These are phyloP conservation scores for Spongilla lacustris DNA, from an alignment of 37 sponge, comb jelly and placozoan genomes.

Conservation along the genomic window DNA sequence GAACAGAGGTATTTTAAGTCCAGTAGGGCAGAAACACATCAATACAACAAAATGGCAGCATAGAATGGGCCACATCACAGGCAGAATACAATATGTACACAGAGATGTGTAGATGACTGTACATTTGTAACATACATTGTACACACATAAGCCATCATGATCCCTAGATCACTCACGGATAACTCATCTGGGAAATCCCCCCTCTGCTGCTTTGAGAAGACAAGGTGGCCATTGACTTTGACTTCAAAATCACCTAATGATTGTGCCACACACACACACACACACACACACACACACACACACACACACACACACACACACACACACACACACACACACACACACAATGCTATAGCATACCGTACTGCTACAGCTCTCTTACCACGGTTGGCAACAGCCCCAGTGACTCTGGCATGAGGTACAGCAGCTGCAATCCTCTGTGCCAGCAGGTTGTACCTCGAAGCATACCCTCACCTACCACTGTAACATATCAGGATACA, in stretches of 20 bases:
- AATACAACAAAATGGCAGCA: no score
- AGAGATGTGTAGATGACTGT: no score
- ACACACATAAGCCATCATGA: no score
- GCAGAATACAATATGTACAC: no score
- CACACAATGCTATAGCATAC: no score
- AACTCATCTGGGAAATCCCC: constrained; percentile 25
- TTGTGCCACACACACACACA: not conserved
- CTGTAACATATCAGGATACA: not conserved
- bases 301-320: not conserved
- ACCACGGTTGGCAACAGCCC: not conserved
- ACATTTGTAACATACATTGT: no score
- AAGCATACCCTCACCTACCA: not conserved
- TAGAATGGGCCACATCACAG: no score
- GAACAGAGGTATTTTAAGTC: no score
- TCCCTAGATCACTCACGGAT: not conserved
- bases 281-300: no score
- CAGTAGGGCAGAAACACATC: no score
- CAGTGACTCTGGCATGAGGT: not conserved
- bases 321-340: no score
- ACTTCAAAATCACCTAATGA: constrained; percentile 39
- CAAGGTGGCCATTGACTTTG: constrained; percentile 17
- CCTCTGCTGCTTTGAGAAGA: constrained; percentile 24
- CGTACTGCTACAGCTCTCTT: not conserved
- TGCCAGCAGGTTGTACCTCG: not conserved
- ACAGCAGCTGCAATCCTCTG: not conserved